A percentile compares a stretch with the other conserved stretches of the same genome.
phyloP scores from a whole-genome alignment of 2,113 vertebrate genomes.

The Apistogramma diplotaenia region DNA sequence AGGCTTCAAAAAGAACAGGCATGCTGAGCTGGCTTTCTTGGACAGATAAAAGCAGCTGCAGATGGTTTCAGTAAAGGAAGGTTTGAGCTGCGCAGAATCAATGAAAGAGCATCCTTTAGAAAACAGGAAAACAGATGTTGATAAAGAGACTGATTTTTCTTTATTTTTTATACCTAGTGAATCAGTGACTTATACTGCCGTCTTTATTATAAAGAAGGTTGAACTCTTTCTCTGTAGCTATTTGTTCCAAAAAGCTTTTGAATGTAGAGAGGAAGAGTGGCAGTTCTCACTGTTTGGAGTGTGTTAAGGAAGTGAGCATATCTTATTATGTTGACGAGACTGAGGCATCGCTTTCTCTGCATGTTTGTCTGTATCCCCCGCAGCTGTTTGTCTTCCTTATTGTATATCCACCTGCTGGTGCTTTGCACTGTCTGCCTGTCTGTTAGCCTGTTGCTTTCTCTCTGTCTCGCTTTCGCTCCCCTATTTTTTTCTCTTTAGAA shows the following conservation, averaged over 20 bases:
- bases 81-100: background rate
- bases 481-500: background rate
- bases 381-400: constrained; percentile 49
- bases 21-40: constrained; percentile 6
- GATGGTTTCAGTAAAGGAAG: constrained; percentile 26
- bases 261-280: constrained; percentile 29
- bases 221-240: background rate
- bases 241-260: constrained; percentile 47
- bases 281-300: constrained; percentile 21
- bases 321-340: constrained; percentile 15
- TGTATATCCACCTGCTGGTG: constrained; percentile 34
- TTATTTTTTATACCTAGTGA: constrained; percentile 42
- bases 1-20: constrained; percentile 14
- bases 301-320: constrained; percentile 32
- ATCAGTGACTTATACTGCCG: constrained; percentile 46
- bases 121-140: constrained; percentile 42
- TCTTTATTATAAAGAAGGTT: constrained; percentile 26
- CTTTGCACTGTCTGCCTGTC: constrained; percentile 6
- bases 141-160: constrained; percentile 28
- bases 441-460: constrained; percentile 35
- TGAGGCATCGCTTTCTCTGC: constrained; percentile 24
- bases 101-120: constrained; percentile 22
- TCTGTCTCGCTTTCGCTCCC: background rate
- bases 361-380: constrained; percentile 16
- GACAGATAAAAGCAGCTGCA: constrained; percentile 21